These are phyloP conservation scores for Scaptomyza hsui DNA, from an alignment of 1,140 invertebrate genomes.

Conservation along the genomic window DNA sequence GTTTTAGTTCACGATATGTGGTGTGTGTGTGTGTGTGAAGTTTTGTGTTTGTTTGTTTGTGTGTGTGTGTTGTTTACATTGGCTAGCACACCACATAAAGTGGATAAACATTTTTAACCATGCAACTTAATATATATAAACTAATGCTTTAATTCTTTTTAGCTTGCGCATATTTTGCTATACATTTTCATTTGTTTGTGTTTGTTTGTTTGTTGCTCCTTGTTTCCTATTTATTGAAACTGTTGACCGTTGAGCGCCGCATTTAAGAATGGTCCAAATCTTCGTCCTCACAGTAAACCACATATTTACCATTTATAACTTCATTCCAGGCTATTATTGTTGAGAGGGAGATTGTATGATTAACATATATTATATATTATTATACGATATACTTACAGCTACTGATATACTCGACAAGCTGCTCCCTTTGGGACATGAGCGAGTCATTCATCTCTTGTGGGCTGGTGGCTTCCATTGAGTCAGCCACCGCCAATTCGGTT, in stretches of 20 bases:
- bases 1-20: neutral
- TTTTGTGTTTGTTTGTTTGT: neutral
- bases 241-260: neutral
- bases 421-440: constrained; percentile 43
- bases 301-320: constrained; percentile 76
- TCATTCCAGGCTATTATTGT: constrained; percentile 84
- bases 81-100: constrained; percentile 8
- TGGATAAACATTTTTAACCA: constrained; percentile 18
- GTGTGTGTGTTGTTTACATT: neutral
- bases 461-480: constrained; percentile 1
- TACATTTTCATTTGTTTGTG: neutral
- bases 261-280: constrained; percentile 7
- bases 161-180: neutral
- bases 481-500: neutral
- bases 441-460: neutral
- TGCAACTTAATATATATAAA: constrained; percentile 22
- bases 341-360: neutral
- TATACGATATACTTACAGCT: constrained; percentile 54
- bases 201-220: neutral
- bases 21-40: neutral
- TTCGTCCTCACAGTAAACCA: constrained; percentile 66
- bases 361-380: neutral
- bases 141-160: neutral
- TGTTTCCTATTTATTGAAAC: constrained; percentile 17
- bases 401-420: constrained; percentile 68